Conservation (phyloP, 2,888 invertebrate species). For the Emmelina monodactyla region DNA sequence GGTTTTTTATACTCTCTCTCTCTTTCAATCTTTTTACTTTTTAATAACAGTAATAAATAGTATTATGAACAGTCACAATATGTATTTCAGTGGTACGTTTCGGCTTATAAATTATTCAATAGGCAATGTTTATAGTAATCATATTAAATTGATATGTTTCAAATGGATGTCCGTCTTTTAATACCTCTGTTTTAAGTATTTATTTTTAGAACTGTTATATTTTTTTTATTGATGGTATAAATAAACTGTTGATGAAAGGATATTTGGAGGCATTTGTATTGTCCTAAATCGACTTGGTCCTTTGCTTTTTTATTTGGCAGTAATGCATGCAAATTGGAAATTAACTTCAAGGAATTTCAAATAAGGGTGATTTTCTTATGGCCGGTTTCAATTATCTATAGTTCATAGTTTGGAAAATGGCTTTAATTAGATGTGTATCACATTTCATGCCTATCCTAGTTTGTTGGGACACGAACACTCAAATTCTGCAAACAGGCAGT, state of each 20-base stretch:
- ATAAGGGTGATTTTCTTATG: no score
- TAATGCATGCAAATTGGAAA: not conserved
- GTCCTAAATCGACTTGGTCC: not conserved
- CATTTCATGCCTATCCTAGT: no score
- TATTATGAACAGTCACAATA: constrained; percentile 27
- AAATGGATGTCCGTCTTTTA: constrained; percentile 54
- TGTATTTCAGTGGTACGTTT: constrained; percentile 36
- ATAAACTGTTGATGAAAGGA: constrained; percentile 32
- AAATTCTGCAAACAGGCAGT: no score
- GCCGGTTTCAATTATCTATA: no score
- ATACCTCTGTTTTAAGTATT: constrained; percentile 24
- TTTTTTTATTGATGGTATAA: constrained; percentile 32
- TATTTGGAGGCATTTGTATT: constrained; percentile 26
- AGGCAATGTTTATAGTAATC: constrained; percentile 60
- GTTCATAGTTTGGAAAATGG: no score
- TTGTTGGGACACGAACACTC: no score
- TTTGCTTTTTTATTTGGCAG: not conserved
- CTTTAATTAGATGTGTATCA: no score
- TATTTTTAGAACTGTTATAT: constrained; percentile 17
- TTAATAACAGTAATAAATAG: constrained; percentile 18
- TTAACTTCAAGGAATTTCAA: no score
- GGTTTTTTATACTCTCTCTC: not conserved
- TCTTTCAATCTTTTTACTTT: not conserved
- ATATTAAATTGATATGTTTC: constrained; percentile 62
- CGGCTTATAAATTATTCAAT: constrained; percentile 52